A percentile compares a stretch with the other conserved stretches of the same genome.
Conservation (phyloP, 2,888 invertebrate species). For the Isotomurus palustris region DNA sequence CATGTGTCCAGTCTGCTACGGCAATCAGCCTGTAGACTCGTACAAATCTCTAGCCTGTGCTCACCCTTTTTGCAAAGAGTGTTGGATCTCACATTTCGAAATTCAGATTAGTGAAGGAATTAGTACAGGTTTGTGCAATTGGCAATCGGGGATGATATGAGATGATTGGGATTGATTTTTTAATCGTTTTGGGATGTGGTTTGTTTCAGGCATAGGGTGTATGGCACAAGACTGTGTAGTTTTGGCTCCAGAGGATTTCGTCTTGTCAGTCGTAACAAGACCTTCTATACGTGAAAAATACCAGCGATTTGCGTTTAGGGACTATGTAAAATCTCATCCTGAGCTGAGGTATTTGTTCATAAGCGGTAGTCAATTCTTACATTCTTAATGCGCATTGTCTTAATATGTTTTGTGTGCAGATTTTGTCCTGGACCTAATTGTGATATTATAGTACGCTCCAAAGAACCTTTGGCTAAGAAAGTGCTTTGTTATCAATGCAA, state of each 20-base stretch:
- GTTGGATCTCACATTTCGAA: slow-evolving; percentile 95
- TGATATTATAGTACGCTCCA: slow-evolving; percentile 78
- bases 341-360: slow-evolving; percentile 54
- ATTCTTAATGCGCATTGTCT: slow-evolving; percentile 3
- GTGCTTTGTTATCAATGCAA: slow-evolving; percentile 85
- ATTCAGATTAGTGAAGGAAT: slow-evolving; percentile 87
- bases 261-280: slow-evolving; percentile 75
- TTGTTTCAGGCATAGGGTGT: slow-evolving; percentile 78
- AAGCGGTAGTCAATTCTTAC: not conserved
- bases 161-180: not conserved
- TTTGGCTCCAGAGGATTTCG: slow-evolving; percentile 93
- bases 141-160: not conserved
- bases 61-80: slow-evolving; percentile 91
- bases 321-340: slow-evolving; percentile 91
- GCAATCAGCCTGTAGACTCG: slow-evolving; percentile 61
- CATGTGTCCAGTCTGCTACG: slow-evolving; percentile 75
- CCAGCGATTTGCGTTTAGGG: slow-evolving; percentile 91
- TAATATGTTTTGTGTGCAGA: slow-evolving; percentile 51
- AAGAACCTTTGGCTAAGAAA: slow-evolving; percentile 74
- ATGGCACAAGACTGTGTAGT: slow-evolving; percentile 95
- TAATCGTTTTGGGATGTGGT: not conserved
- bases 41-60: slow-evolving; percentile 81
- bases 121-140: slow-evolving; percentile 55
- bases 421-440: slow-evolving; percentile 97
- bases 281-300: slow-evolving; percentile 84